Percentiles rank a stretch among this genome's conserved stretches.
Evolutionary conservation across 2,113 vertebrate genomes (phyloP).

Genomic region (Spea multiplicata): DNA sequence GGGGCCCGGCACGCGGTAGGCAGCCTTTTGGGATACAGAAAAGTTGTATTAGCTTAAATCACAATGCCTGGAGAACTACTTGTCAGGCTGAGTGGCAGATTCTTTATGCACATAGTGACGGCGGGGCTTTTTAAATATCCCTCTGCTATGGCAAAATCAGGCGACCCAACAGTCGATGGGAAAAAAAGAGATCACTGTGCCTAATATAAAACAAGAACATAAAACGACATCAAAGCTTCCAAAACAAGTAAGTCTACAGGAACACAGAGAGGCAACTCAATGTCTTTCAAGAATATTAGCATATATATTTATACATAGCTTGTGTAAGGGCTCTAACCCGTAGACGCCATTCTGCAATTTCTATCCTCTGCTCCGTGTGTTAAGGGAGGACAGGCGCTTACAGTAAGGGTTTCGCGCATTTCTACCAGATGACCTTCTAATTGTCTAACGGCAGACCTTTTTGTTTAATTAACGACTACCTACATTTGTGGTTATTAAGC

Average conservation of each 20-base stretch:
- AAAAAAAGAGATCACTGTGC: background rate
- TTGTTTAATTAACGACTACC: too few species aligned
- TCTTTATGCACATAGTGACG: constrained; percentile 4
- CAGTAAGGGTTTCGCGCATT: too few species aligned
- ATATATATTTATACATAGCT: too few species aligned
- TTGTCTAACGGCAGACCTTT: too few species aligned
- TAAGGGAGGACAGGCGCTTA: too few species aligned
- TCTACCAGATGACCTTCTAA: too few species aligned
- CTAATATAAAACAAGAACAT: background rate
- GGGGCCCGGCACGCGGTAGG: background rate
- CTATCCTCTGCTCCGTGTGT: too few species aligned
- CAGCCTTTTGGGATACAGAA: constrained; percentile 19
- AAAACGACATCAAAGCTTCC: background rate
- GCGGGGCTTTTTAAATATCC: background rate
- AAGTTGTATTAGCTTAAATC: constrained; percentile 9
- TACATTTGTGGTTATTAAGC: too few species aligned
- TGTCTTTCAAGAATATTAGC: too few species aligned
- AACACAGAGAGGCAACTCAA: too few species aligned
- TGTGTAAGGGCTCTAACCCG: too few species aligned
- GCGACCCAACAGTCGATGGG: background rate
- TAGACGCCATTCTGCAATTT: too few species aligned
- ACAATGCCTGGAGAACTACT: constrained; percentile 7
- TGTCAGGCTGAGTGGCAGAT: constrained; percentile 1
- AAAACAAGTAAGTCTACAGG: background rate
- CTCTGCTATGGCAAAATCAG: background rate